These are phyloP conservation scores for Spinus pinus DNA, from an alignment of 2,797 vertebrate species.

Conservation along the genomic window DNA sequence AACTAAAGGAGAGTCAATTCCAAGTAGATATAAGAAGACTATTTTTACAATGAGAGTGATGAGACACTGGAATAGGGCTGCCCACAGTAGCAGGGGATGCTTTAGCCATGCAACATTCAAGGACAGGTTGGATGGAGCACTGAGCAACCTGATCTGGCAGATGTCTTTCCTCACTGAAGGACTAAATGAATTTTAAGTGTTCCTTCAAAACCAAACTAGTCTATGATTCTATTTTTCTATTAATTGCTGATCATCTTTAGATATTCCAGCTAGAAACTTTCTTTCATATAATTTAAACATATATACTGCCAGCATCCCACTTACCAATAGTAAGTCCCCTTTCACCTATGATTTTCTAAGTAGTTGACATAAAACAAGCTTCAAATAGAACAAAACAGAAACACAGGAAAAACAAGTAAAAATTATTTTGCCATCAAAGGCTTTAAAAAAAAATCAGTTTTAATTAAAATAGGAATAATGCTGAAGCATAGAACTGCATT, in stretches of 20 bases:
- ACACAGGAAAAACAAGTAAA: neutral
- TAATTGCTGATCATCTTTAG: neutral
- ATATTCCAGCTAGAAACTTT: neutral
- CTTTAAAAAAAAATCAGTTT: neutral
- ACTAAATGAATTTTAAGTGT: neutral
- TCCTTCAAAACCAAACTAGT: neutral
- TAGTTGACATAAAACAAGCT: neutral
- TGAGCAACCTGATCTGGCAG: neutral
- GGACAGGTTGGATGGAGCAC: neutral
- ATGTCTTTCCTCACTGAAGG: neutral
- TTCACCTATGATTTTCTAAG: neutral
- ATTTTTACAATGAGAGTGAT: neutral
- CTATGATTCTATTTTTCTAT: neutral
- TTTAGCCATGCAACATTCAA: neutral
- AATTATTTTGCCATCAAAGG: neutral
- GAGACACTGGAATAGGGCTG: neutral
- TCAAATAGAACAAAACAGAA: neutral
- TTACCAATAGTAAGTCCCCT: neutral
- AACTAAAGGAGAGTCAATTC: neutral
- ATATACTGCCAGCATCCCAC: neutral
- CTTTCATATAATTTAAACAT: neutral
- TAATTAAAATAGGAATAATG: neutral
- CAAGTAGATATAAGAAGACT: neutral
- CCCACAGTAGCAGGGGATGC: neutral
- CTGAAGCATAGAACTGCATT: neutral